Conservation (phyloP, 2,113 vertebrate genomes). For the Phyllostomus discolor region DNA sequence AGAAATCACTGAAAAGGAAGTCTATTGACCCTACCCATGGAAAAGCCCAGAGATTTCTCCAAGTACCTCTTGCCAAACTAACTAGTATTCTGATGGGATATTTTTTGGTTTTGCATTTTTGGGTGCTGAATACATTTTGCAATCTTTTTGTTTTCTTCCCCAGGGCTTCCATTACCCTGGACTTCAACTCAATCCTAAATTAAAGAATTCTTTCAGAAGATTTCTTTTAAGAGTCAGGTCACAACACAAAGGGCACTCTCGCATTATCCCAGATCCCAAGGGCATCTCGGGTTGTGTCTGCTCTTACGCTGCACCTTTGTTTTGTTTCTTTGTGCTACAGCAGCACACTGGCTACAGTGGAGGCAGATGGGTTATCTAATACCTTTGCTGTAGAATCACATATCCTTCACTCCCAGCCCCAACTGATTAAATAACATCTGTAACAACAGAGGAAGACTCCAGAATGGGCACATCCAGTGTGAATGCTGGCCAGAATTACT, state of each 20-base stretch:
- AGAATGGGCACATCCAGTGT: neutral
- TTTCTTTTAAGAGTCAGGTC: slow-evolving; percentile 57
- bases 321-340: neutral
- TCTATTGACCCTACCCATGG: slow-evolving; percentile 18
- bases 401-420: neutral
- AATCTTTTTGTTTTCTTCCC: slow-evolving; percentile 57
- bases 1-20: slow-evolving; percentile 71
- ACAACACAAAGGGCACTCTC: slow-evolving; percentile 25
- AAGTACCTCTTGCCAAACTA: slow-evolving; percentile 64
- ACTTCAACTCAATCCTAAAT: slow-evolving; percentile 62
- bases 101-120: slow-evolving; percentile 52
- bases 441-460: neutral
- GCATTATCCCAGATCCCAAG: neutral
- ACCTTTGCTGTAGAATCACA: neutral
- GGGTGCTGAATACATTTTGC: slow-evolving; percentile 48
- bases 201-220: slow-evolving; percentile 63
- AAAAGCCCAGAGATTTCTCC: slow-evolving; percentile 54
- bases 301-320: neutral
- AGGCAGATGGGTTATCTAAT: neutral
- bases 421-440: neutral
- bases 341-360: neutral
- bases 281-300: slow-evolving; percentile 7
- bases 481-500: neutral
- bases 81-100: slow-evolving; percentile 22
- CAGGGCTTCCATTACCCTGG: slow-evolving; percentile 48